Conservation (phyloP, 1,140 invertebrate genomes). For the Magallana angulata region DNA sequence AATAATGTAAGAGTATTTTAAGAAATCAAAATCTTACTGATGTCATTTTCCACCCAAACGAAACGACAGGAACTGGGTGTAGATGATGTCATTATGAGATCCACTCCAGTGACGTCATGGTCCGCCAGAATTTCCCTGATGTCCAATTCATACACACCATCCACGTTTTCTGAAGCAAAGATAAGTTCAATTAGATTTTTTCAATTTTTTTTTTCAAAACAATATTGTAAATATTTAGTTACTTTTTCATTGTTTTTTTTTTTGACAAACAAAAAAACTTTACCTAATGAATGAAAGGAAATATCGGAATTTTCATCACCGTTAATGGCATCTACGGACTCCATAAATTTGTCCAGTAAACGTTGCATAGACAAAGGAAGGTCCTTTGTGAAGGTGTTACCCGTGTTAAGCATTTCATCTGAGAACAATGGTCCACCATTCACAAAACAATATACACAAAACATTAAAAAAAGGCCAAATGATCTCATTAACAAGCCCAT, state of each 20-base stretch:
- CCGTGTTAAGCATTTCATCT: not conserved
- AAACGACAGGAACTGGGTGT: too few species aligned
- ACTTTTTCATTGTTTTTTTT: too few species aligned
- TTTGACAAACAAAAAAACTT: not conserved
- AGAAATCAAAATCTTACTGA: too few species aligned
- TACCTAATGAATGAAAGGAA: constrained; percentile 7
- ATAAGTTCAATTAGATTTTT: too few species aligned
- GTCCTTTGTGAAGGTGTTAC: not conserved
- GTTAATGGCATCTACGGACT: not conserved
- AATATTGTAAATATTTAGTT: too few species aligned
- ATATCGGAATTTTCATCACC: not conserved
- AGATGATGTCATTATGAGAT: too few species aligned
- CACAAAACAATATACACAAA: not conserved
- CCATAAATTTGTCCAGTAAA: not conserved
- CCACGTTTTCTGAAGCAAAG: too few species aligned
- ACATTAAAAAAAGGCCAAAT: not conserved
- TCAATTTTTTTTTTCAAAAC: too few species aligned
- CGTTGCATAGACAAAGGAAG: not conserved
- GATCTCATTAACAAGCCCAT: not conserved
- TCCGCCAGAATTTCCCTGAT: too few species aligned
- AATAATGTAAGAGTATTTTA: not conserved
- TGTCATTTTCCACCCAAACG: too few species aligned
- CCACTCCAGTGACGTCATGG: too few species aligned
- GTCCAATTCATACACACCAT: too few species aligned
- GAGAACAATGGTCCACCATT: not conserved